Evolutionary conservation across 2,888 invertebrate genomes (phyloP).

Genomic region (Pinctada fucata): DNA sequence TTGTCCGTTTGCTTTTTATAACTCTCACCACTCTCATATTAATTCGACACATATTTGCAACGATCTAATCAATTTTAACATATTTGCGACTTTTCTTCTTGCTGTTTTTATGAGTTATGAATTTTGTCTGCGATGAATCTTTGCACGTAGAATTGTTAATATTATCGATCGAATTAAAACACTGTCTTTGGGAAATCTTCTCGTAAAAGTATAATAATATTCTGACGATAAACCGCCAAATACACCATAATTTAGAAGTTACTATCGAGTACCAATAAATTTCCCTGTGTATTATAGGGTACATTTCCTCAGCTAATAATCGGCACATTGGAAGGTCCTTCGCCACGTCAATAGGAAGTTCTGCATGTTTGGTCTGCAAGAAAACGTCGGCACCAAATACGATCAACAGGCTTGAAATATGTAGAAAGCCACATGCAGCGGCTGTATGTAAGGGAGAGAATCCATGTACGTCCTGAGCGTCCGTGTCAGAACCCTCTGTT

Average conservation of each 20-base stretch:
- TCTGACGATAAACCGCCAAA: conserved; percentile 11
- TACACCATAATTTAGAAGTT: conserved; percentile 17
- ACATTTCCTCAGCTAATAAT: conserved; percentile 64
- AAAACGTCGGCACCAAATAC: conserved; percentile 69
- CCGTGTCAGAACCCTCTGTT: conserved; percentile 62
- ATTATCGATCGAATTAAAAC: too few species aligned
- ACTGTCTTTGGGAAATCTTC: too few species aligned
- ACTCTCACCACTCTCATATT: too few species aligned
- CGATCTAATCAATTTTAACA: too few species aligned
- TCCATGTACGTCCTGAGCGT: conserved; percentile 67
- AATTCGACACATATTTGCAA: too few species aligned
- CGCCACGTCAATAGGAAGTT: conserved; percentile 67
- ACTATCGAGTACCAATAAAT: conserved; percentile 48
- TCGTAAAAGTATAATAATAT: too few species aligned
- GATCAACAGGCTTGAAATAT: conserved; percentile 66
- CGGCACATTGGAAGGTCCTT: conserved; percentile 64
- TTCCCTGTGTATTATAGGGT: conserved; percentile 56
- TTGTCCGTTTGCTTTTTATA: too few species aligned
- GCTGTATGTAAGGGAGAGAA: conserved; percentile 71
- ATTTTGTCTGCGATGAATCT: too few species aligned
- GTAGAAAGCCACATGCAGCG: conserved; percentile 67
- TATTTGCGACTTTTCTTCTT: too few species aligned
- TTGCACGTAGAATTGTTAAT: too few species aligned
- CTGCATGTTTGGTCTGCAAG: conserved; percentile 60
- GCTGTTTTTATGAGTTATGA: too few species aligned